These are phyloP conservation scores for Sardinella longiceps DNA, from an alignment of 2,797 vertebrate genomes.

Conservation along the genomic window DNA sequence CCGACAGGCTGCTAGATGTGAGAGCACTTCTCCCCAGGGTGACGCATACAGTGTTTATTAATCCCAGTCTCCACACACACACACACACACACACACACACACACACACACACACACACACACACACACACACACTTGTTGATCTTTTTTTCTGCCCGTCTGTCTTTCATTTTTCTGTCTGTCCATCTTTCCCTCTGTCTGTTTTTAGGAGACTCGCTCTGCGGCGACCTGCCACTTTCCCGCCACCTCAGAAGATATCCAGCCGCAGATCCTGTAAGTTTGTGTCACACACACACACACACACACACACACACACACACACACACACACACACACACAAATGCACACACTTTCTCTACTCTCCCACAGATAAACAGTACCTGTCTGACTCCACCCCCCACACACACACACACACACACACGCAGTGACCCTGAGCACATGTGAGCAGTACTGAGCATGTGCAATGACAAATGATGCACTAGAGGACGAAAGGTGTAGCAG, in stretches of 20 bases:
- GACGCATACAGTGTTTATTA: constrained; percentile 70
- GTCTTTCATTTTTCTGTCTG: constrained; percentile 38
- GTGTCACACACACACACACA: constrained; percentile 8
- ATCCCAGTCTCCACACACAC: constrained; percentile 64
- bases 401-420: no score
- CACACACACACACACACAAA: constrained; percentile 4
- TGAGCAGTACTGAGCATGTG: no score
- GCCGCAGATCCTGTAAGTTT: constrained; percentile 90
- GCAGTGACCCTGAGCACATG: no score
- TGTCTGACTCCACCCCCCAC: no score
- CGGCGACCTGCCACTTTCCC: constrained; percentile 76
- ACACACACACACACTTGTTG: no score
- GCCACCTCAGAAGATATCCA: constrained; percentile 82
- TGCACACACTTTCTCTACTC: background rate
- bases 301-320: constrained; percentile 9
- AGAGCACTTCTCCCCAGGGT: constrained; percentile 60
- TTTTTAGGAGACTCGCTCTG: constrained; percentile 85
- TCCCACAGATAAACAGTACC: background rate
- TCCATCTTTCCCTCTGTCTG: constrained; percentile 22
- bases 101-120: no score
- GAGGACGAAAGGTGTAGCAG: background rate
- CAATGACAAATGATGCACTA: no score
- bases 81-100: no score
- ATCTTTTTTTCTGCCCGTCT: background rate
- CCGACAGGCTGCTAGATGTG: constrained; percentile 47